Conservation (phyloP, 1,140 invertebrate species). For the Calliphora vicina region DNA sequence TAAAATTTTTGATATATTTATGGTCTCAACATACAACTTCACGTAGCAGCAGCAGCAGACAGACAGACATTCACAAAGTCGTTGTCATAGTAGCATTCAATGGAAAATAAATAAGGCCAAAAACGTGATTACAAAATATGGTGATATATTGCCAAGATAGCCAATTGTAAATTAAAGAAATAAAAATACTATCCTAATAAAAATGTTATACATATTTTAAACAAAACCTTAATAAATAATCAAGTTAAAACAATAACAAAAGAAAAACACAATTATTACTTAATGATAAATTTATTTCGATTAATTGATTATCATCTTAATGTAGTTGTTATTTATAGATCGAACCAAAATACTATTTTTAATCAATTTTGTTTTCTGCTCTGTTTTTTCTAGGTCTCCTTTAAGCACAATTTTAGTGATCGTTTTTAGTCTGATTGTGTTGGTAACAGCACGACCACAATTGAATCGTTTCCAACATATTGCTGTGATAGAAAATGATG, state of each 20-base stretch:
- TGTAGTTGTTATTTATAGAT: too few species aligned
- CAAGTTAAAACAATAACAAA: background rate
- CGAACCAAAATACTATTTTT: too few species aligned
- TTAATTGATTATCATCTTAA: too few species aligned
- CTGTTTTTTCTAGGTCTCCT: constrained; percentile 7
- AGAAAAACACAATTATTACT: background rate
- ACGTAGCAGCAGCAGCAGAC: background rate
- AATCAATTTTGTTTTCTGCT: background rate
- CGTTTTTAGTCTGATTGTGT: background rate
- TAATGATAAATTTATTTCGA: background rate
- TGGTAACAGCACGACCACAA: constrained; percentile 42
- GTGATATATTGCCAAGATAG: background rate
- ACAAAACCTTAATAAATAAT: background rate
- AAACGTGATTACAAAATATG: constrained; percentile 10
- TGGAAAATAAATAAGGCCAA: background rate
- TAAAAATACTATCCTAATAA: background rate
- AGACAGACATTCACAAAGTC: too few species aligned
- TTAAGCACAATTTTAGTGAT: background rate
- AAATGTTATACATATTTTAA: background rate
- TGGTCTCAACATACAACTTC: background rate
- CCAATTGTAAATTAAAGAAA: background rate
- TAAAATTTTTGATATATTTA: background rate
- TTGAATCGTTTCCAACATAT: constrained; percentile 54
- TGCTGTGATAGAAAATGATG: constrained; percentile 61
- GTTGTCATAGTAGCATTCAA: too few species aligned